Percentiles rank a stretch among this genome's conserved stretches.
Evolutionary conservation across 2,797 vertebrate species (phyloP).

Genomic region (Babyrousa celebensis): DNA sequence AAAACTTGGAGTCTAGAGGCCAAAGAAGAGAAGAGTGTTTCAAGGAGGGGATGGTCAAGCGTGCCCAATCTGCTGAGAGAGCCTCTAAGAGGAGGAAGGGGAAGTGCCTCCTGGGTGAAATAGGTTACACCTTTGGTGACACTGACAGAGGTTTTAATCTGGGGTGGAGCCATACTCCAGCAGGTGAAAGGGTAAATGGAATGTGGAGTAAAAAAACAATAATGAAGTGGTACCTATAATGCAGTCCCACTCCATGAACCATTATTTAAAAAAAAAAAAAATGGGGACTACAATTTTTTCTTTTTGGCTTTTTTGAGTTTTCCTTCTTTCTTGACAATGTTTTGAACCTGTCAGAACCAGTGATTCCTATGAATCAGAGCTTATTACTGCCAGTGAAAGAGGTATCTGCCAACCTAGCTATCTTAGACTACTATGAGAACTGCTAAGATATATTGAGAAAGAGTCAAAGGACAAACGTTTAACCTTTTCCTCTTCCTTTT

Average conservation of each 20-base stretch:
- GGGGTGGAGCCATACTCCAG: background rate
- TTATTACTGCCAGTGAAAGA: background rate
- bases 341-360: background rate
- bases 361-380: conserved; percentile 29
- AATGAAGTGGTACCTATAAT: background rate
- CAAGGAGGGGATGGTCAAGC: background rate
- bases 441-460: background rate
- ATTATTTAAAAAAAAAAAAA: background rate
- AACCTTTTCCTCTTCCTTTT: background rate
- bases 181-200: background rate
- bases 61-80: background rate
- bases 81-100: background rate
- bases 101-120: background rate
- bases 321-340: background rate
- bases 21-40: background rate
- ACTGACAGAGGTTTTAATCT: background rate
- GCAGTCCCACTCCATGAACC: background rate
- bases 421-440: background rate
- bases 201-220: background rate
- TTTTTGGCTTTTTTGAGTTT: background rate
- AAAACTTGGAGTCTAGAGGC: background rate
- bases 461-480: background rate
- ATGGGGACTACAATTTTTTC: background rate
- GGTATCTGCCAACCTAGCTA: background rate
- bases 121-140: background rate